phyloP scores from a whole-genome alignment of 2,113 vertebrate species.

The Pitta sordida region DNA sequence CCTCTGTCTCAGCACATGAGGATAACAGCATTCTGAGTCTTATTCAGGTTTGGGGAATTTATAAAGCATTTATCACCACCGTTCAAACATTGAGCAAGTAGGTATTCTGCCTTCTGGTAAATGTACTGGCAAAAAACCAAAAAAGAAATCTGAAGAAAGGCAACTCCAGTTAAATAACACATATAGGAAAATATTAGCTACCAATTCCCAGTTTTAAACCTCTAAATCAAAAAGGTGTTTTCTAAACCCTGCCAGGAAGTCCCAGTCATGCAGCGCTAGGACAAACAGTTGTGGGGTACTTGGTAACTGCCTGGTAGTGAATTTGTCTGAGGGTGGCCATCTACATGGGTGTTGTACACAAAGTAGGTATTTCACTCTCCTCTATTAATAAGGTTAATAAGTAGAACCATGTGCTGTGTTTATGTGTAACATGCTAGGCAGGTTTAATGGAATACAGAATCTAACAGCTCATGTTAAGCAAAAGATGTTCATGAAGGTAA shows the following conservation, averaged over 20 bases:
- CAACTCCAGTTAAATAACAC: not conserved
- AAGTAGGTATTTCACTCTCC: not conserved
- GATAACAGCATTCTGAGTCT: not conserved
- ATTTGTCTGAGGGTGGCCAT: not conserved
- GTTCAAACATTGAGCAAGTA: not conserved
- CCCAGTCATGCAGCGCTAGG: not conserved
- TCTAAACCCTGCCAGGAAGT: not conserved
- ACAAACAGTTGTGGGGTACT: not conserved
- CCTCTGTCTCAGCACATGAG: not conserved
- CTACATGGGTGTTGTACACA: not conserved
- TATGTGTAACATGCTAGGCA: not conserved
- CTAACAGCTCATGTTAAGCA: not conserved
- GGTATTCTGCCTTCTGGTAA: not conserved
- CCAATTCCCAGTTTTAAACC: not conserved
- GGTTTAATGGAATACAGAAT: not conserved
- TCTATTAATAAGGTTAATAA: slow-evolving; percentile 14
- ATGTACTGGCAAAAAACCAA: not conserved
- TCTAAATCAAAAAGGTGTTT: not conserved
- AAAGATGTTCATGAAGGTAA: not conserved
- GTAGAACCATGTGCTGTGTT: not conserved
- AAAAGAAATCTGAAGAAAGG: not conserved
- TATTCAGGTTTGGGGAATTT: not conserved
- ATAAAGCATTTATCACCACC: not conserved
- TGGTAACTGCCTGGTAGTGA: not conserved
- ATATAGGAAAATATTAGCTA: not conserved